Conservation (phyloP, 2,888 invertebrate genomes). For the Dolomedes plantarius region DNA sequence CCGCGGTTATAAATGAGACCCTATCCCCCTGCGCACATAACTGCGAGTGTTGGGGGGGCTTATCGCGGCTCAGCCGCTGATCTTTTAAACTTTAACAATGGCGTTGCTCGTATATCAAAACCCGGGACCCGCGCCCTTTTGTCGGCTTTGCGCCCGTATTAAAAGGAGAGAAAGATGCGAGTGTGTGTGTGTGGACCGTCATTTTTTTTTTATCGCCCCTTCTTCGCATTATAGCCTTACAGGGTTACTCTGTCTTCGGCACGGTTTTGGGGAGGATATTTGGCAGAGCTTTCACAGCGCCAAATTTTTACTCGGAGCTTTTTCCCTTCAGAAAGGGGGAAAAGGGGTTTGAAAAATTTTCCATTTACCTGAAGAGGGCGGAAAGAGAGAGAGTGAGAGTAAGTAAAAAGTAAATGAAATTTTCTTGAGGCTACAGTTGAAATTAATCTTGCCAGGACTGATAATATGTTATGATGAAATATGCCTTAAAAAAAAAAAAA, state of each 20-base stretch:
- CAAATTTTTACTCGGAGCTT: too few species aligned
- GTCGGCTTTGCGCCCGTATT: conserved; percentile 52
- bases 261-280: neutral
- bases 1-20: conserved; percentile 68
- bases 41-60: conserved; percentile 70
- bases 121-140: conserved; percentile 48
- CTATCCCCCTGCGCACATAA: conserved; percentile 68
- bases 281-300: neutral
- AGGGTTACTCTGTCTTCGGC: conserved; percentile 10
- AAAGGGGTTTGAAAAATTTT: too few species aligned
- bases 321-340: too few species aligned
- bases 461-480: too few species aligned
- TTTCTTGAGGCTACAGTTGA: too few species aligned
- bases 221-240: conserved; percentile 21
- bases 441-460: too few species aligned
- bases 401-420: too few species aligned
- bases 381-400: too few species aligned
- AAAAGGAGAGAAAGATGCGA: conserved; percentile 15
- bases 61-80: conserved; percentile 69
- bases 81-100: conserved; percentile 72
- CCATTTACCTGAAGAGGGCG: too few species aligned
- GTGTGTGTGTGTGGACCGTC: conserved; percentile 6
- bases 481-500: too few species aligned
- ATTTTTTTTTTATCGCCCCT: conserved; percentile 53
- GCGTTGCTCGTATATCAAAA: conserved; percentile 70